Conservation (phyloP, 1,140 invertebrate species). For the Spodoptera frugiperda region DNA sequence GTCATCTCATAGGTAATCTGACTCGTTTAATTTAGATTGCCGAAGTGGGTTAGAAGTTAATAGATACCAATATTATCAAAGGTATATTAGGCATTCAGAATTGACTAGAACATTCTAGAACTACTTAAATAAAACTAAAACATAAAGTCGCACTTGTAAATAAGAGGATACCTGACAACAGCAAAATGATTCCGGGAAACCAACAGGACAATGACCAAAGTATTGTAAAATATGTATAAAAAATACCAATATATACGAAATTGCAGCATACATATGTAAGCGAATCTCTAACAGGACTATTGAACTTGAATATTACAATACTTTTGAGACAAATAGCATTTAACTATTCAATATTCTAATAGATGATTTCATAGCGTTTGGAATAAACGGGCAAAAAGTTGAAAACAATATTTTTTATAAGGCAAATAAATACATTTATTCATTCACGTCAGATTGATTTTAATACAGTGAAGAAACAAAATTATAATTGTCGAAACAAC, state of each 20-base stretch:
- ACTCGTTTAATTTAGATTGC: not conserved
- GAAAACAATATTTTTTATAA: conserved; percentile 30
- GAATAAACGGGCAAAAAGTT: conserved; percentile 4
- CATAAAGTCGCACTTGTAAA: no score
- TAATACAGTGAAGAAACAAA: not conserved
- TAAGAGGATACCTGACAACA: no score
- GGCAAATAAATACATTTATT: not conserved
- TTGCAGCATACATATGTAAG: conserved; percentile 35
- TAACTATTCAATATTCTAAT: conserved; percentile 22
- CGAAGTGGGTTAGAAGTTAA: not conserved
- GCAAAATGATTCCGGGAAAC: not conserved
- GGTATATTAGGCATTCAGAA: no score
- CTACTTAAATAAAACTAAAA: no score
- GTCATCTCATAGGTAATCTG: not conserved
- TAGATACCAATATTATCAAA: no score
- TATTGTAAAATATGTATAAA: conserved; percentile 7
- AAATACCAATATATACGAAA: conserved; percentile 22
- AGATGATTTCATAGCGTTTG: conserved; percentile 20
- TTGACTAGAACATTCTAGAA: no score
- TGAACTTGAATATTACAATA: conserved; percentile 37
- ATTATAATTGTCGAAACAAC: conserved; percentile 10
- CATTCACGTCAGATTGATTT: conserved; percentile 14
- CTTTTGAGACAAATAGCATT: conserved; percentile 23
- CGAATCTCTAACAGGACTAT: conserved; percentile 18
- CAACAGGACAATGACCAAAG: conserved; percentile 28